These are phyloP conservation scores for Etheostoma nigrum DNA, from an alignment of 2,797 vertebrate genomes.

Conservation along the genomic window DNA sequence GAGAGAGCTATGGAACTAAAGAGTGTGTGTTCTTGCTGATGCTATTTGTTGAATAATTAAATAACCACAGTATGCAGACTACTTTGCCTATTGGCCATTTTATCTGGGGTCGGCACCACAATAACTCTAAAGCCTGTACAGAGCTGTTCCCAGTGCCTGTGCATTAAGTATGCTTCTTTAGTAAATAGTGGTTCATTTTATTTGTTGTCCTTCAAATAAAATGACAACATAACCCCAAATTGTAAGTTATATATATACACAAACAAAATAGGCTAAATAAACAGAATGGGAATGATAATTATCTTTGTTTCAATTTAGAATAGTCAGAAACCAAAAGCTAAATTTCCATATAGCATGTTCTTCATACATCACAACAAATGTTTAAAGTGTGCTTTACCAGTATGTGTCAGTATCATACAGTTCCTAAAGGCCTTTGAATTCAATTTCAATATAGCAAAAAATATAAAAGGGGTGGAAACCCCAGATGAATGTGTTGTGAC, in stretches of 20 bases:
- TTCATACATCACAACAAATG: neutral
- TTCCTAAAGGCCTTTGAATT: neutral
- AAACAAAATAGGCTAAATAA: neutral
- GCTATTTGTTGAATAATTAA: constrained; percentile 38
- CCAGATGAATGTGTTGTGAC: constrained; percentile 1
- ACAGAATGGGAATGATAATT: neutral
- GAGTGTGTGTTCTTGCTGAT: constrained; percentile 5
- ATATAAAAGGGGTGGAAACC: neutral
- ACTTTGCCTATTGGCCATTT: constrained; percentile 1
- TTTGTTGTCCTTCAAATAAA: neutral
- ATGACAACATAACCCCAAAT: neutral
- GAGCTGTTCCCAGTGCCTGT: neutral
- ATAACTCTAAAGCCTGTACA: constrained; percentile 1
- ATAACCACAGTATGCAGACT: neutral
- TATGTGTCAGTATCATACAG: constrained; percentile 3
- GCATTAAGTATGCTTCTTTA: neutral
- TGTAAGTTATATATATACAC: neutral
- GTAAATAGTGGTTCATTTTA: neutral
- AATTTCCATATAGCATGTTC: neutral
- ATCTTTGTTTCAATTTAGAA: neutral
- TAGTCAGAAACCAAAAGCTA: neutral
- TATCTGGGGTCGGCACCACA: neutral
- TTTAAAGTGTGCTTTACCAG: too few relatives aligned
- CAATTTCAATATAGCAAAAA: neutral
- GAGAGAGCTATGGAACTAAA: constrained; percentile 7